phyloP scores from a whole-genome alignment of 2,113 vertebrate species.

The Alligator sinensis region DNA sequence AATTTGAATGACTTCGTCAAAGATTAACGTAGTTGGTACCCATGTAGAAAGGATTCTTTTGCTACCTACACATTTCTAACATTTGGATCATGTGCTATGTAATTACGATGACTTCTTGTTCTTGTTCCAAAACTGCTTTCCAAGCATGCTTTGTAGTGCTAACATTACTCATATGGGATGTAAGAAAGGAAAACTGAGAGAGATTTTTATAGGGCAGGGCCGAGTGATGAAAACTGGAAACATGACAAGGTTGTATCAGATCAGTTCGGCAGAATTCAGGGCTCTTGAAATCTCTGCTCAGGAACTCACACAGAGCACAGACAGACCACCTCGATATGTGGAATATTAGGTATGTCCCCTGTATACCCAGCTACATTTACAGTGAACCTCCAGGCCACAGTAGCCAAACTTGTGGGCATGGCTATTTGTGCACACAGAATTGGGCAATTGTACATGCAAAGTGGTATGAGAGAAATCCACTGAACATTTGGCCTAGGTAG shows the following conservation, averaged over 20 bases:
- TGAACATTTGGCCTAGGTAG: not conserved
- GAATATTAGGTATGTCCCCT: not conserved
- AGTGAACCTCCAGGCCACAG: not conserved
- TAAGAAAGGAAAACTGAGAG: constrained; percentile 51
- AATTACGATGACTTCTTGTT: constrained; percentile 44
- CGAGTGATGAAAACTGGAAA: constrained; percentile 52
- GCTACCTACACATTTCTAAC: constrained; percentile 40
- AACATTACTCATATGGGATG: constrained; percentile 44
- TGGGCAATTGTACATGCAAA: not conserved
- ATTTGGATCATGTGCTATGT: constrained; percentile 33
- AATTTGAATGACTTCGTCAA: constrained; percentile 36
- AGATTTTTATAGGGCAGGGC: constrained; percentile 50
- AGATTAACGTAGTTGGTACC: constrained; percentile 53
- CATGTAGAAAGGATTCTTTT: constrained; percentile 42
- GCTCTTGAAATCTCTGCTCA: not conserved
- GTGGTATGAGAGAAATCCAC: not conserved
- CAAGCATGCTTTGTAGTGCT: constrained; percentile 26
- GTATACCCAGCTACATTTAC: not conserved
- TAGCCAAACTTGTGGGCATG: not conserved
- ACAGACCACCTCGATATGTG: fast-evolving
- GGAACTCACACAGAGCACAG: not conserved
- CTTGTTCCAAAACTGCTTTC: constrained; percentile 57
- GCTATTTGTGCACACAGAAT: not conserved
- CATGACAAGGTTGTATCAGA: constrained; percentile 28
- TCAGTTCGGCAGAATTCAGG: constrained; percentile 45